A percentile compares a stretch with the other conserved stretches of the same genome.
Conservation (phyloP, 23 tunicate genomes). For the Oikopleura vanhoeffeni region DNA sequence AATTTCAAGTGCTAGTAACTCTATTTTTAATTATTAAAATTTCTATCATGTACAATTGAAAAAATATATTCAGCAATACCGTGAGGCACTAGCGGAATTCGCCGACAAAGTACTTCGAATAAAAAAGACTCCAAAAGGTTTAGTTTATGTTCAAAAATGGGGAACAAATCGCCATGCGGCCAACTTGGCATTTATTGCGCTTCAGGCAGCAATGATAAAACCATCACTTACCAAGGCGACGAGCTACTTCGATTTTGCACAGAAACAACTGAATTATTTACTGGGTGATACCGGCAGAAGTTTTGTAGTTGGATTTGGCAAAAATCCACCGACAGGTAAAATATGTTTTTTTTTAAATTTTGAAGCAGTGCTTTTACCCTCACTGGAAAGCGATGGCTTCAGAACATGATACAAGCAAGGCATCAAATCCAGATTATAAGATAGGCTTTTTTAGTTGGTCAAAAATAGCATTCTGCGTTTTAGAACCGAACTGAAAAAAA, state of each 20-base stretch:
- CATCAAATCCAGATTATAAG: too few species aligned
- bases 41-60: too few species aligned
- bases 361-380: too few species aligned
- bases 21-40: too few species aligned
- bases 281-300: slow-evolving; percentile 37
- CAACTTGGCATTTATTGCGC: neutral
- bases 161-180: neutral
- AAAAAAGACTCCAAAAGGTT: neutral
- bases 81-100: neutral
- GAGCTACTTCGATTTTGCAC: neutral
- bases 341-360: too few species aligned
- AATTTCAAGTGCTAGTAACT: too few species aligned
- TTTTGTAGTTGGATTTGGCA: slow-evolving; percentile 53
- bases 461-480: too few species aligned
- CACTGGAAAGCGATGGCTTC: too few species aligned
- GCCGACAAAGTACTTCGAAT: neutral
- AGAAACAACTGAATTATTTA: slow-evolving; percentile 42
- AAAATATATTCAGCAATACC: neutral
- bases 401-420: too few species aligned
- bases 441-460: too few species aligned
- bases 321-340: slow-evolving; percentile 35
- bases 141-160: slow-evolving; percentile 5
- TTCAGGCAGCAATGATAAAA: neutral
- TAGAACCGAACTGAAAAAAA: too few species aligned
- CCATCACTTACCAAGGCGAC: neutral